phyloP scores from a whole-genome alignment of 2,797 vertebrate genomes.

The Acestrorhynchus altus region DNA sequence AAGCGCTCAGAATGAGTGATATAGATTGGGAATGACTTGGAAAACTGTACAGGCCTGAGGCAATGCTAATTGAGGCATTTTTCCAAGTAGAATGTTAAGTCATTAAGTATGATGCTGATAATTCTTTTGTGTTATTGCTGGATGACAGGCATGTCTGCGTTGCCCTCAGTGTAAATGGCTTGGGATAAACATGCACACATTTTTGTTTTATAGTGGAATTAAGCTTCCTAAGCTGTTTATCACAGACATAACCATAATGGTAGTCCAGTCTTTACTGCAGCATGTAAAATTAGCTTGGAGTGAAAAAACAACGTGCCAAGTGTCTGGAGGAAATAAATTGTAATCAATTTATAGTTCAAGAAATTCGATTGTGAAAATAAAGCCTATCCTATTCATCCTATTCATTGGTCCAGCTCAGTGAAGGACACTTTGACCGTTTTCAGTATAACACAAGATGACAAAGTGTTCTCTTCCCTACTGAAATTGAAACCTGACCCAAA shows the following conservation, averaged over 20 bases:
- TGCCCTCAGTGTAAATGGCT: background rate
- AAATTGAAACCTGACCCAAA: slow-evolving; percentile 47
- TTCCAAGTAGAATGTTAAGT: slow-evolving; percentile 44
- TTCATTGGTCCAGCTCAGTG: slow-evolving; percentile 83
- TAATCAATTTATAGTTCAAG: background rate
- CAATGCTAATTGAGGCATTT: slow-evolving; percentile 46
- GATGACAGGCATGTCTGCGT: slow-evolving; percentile 17
- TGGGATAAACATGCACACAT: background rate
- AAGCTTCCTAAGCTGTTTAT: background rate
- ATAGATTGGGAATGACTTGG: slow-evolving; percentile 43
- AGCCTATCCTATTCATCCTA: slow-evolving; percentile 41
- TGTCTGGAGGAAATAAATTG: background rate
- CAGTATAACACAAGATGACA: slow-evolving; percentile 34
- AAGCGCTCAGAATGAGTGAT: slow-evolving; percentile 30
- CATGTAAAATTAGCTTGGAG: background rate
- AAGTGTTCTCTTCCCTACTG: slow-evolving; percentile 20
- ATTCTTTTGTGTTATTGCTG: slow-evolving; percentile 23
- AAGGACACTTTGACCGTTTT: slow-evolving; percentile 32
- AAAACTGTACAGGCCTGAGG: slow-evolving; percentile 51
- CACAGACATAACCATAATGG: background rate
- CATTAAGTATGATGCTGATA: slow-evolving; percentile 11
- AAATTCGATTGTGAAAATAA: background rate
- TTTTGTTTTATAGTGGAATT: background rate
- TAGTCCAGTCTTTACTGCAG: background rate
- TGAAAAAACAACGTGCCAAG: background rate